Conservation (phyloP, 1,140 invertebrate genomes). For the Heterodera carotae region DNA sequence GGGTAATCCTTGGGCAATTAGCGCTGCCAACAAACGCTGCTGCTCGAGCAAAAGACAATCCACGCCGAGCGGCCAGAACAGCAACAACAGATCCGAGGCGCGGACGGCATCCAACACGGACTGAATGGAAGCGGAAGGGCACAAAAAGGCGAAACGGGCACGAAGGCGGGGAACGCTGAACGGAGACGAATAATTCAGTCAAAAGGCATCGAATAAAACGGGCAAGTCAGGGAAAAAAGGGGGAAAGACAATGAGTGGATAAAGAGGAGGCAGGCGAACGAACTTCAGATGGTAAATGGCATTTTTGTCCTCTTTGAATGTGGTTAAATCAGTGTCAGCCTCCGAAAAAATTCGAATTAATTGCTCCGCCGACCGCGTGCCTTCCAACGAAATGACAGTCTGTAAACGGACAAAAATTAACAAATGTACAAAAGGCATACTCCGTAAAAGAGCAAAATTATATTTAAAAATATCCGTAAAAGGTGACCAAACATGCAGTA, state of each 20-base stretch:
- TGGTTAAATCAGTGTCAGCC: constrained; percentile 28
- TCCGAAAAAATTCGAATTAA: constrained; percentile 21
- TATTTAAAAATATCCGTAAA: no score
- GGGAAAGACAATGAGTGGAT: constrained; percentile 30
- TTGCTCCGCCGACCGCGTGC: constrained; percentile 1
- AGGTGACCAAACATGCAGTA: no score
- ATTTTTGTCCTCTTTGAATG: constrained; percentile 19
- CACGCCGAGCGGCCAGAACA: constrained; percentile 44
- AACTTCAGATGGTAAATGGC: constrained; percentile 26
- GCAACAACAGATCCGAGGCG: constrained; percentile 47
- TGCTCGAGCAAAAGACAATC: constrained; percentile 9
- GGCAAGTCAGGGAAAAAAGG: constrained; percentile 14
- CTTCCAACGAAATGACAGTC: constrained; percentile 40
- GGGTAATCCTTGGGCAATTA: constrained; percentile 47
- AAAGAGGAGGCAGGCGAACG: not conserved
- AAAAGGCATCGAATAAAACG: no score
- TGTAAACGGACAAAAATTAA: not conserved
- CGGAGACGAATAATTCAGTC: no score
- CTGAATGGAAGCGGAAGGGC: constrained; percentile 33
- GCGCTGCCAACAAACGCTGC: constrained; percentile 19
- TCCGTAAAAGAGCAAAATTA: no score
- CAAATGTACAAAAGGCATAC: not conserved
- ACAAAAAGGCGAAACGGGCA: constrained; percentile 44
- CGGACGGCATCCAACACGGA: constrained; percentile 46
- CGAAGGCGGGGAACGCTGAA: constrained; percentile 54